Evolutionary conservation across 2,113 vertebrate genomes (phyloP).

Genomic region (Hepsetus odoe): DNA sequence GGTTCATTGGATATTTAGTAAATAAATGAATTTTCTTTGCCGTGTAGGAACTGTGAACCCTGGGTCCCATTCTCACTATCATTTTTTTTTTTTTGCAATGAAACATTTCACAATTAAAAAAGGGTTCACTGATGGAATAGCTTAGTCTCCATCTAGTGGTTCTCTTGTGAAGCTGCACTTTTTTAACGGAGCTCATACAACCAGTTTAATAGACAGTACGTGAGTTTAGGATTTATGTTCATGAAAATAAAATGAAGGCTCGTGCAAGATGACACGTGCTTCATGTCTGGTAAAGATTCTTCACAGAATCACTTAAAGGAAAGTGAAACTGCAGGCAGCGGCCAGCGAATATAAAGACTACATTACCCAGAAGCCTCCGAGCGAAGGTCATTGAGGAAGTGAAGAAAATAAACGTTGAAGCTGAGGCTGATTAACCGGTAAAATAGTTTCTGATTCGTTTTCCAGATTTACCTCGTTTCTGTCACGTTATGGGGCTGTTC

Average conservation of each 20-base stretch:
- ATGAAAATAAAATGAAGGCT: too few relatives aligned
- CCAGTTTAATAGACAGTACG: background rate
- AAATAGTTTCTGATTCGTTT: background rate
- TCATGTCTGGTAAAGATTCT: too few relatives aligned
- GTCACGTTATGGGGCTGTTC: background rate
- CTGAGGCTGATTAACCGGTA: background rate
- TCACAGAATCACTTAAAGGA: too few relatives aligned
- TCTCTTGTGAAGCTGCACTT: background rate
- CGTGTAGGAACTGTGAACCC: too few relatives aligned
- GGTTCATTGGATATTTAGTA: too few relatives aligned
- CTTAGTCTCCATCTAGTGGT: conserved; percentile 1
- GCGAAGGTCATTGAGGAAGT: conserved; percentile 69
- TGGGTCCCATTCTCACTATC: too few relatives aligned
- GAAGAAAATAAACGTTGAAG: background rate
- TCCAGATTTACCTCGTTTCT: background rate
- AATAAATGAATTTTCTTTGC: too few relatives aligned
- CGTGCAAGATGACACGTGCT: too few relatives aligned
- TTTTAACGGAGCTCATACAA: background rate
- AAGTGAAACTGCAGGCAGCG: too few relatives aligned
- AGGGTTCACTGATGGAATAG: too few relatives aligned
- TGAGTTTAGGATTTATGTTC: background rate
- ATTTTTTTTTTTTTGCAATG: too few relatives aligned
- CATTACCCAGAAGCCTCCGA: conserved; percentile 68
- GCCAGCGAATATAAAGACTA: conserved; percentile 51
- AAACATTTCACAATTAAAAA: too few relatives aligned